Base-by-base conservation (phyloP, 2,888 invertebrate genomes). In the Callosobruchus maculatus region DNA sequence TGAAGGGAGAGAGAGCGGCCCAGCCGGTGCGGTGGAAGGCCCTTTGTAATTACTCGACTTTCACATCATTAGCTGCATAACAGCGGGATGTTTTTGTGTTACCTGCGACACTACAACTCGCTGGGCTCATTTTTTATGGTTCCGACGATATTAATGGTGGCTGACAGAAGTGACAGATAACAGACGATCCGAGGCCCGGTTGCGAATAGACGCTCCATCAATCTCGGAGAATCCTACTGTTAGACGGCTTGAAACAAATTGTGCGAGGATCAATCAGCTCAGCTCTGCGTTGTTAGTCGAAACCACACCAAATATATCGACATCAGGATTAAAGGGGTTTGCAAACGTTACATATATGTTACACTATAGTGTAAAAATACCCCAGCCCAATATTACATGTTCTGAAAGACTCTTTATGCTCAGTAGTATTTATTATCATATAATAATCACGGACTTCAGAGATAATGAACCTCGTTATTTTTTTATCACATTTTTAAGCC, bases 1-100 rank as follows among this genome's bases (percentile, higher is more conserved):
- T n/a, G 49, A n/a, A 70, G 26, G 67, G 70, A 72, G 71, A 30
- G 22, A 70, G 22, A 68, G 69, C 71, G 72, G 70, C 73, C 26
- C 49, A 1, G 18, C 18, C 49, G 49, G 49, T 30, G 13, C 49
- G 69, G 26, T 72, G 68, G 72, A n/a, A n/a, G 30, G 71, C 31
- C 30, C 74, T 73, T 72, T 77, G 72, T 77, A 75, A 77, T 75
- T 75, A 74, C 75, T 72, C 72, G 73, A 75, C 75, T 75, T 75
- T 77, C 72, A 70, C 72, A 70, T 74, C 71, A 70, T 70, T 67
- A 73, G 73, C 76, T 74, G 30, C 68, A 70, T 70, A 31, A 70
- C 70, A 72, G 72, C 72, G 72, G 74, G 72, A 67, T 70, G 71
- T 74, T 75, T 75, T 75, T 71, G 26, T 71, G 71, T 49, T 49